Conservation (phyloP, 2,797 vertebrate genomes). For the Hafferia zeledoni region DNA sequence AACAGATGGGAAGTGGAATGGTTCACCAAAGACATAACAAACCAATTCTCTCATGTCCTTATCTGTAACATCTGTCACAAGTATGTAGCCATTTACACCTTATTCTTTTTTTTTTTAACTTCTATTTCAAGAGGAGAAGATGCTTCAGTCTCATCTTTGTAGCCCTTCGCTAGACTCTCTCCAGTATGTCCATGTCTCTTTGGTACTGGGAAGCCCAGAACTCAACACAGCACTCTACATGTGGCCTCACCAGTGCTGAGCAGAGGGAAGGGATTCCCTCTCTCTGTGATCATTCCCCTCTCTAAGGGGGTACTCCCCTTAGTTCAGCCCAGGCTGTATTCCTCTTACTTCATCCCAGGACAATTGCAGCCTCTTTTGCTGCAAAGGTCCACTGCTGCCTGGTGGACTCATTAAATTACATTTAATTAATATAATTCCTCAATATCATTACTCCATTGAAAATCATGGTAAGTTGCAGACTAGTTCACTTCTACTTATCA, state of each 20-base stretch:
- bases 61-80: neutral
- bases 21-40: neutral
- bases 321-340: neutral
- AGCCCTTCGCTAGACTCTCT: neutral
- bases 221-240: neutral
- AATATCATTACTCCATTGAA: neutral
- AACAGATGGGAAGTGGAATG: too few species aligned
- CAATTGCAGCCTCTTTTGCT: neutral
- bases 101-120: neutral
- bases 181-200: neutral
- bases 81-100: neutral
- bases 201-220: neutral
- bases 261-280: neutral
- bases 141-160: neutral
- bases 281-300: too few species aligned
- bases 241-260: neutral
- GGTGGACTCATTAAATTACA: neutral
- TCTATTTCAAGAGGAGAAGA: neutral
- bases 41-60: neutral
- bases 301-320: neutral
- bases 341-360: neutral
- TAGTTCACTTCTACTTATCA: neutral
- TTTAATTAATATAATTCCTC: neutral
- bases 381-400: neutral
- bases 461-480: neutral